phyloP scores from a whole-genome alignment of 2,888 invertebrate species.

The Stegophylla sp. region DNA sequence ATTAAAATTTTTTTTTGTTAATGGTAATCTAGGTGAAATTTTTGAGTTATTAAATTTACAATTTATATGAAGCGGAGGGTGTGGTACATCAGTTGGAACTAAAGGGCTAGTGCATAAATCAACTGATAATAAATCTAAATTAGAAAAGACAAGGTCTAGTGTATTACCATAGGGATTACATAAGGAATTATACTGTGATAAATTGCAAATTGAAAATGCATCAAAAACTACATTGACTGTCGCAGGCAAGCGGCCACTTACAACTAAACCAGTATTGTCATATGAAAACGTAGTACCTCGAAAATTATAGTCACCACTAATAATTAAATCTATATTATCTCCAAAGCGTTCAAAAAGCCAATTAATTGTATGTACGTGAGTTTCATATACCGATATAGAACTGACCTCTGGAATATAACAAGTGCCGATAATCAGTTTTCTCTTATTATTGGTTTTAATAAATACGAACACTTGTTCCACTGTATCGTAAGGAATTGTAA shows the following conservation, averaged over 20 bases:
- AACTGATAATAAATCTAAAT: background rate
- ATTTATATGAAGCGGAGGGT: slow-evolving; percentile 1
- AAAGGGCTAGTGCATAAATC: slow-evolving; percentile 6
- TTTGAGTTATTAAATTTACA: background rate
- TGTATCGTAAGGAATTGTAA: too few species aligned
- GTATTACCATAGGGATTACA: slow-evolving; percentile 17
- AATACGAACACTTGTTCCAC: too few species aligned
- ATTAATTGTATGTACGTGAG: too few species aligned
- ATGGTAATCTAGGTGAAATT: background rate
- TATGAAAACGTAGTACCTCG: too few species aligned
- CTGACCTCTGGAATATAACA: too few species aligned
- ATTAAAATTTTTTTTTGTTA: background rate
- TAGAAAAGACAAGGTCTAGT: background rate
- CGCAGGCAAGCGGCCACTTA: background rate
- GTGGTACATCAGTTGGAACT: background rate
- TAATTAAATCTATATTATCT: too few species aligned
- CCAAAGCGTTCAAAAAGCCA: too few species aligned
- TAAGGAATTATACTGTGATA: background rate
- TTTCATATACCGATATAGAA: too few species aligned
- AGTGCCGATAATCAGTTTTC: too few species aligned
- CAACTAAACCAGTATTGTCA: too few species aligned
- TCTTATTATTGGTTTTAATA: too few species aligned
- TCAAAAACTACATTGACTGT: slow-evolving; percentile 18
- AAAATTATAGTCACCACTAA: too few species aligned
- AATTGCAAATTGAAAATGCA: slow-evolving; percentile 8